These are phyloP conservation scores for Ibidorhyncha struthersii DNA, from an alignment of 2,113 vertebrate species.

Conservation along the genomic window DNA sequence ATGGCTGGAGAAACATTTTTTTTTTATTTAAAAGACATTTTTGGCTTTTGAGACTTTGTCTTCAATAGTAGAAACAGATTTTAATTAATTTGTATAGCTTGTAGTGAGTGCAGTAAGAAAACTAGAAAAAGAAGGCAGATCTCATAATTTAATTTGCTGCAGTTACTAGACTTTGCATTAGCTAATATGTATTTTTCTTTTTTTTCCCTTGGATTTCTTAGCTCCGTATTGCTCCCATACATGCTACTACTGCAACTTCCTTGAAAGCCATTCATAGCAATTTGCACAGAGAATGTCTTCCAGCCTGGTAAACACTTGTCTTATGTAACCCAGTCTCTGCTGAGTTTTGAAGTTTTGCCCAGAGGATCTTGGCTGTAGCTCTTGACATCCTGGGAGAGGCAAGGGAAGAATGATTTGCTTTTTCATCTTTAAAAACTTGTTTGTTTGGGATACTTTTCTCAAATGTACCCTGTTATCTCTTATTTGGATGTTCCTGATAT, in stretches of 20 bases:
- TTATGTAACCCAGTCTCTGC: not conserved
- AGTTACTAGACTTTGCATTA: not conserved
- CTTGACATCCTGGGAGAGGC: not conserved
- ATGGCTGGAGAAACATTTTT: not conserved
- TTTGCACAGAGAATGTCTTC: not conserved
- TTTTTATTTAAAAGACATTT: not conserved
- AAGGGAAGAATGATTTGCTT: not conserved
- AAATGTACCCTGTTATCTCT: not conserved
- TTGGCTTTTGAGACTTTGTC: not conserved
- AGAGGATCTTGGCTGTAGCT: not conserved
- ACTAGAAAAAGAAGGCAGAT: not conserved
- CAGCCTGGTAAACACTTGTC: not conserved
- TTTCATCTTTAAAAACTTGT: not conserved
- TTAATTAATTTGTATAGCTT: not conserved
- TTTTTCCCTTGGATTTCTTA: not conserved
- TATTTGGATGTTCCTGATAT: not conserved
- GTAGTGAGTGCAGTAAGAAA: not conserved
- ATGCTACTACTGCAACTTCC: not conserved
- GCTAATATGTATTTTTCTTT: not conserved
- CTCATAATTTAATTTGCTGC: not conserved
- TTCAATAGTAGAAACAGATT: not conserved
- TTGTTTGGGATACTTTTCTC: not conserved
- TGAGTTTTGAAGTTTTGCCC: not conserved
- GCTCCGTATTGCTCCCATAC: not conserved
- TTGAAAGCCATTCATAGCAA: not conserved